Conservation (phyloP, 2,113 vertebrate species). For the Marmota flaviventris region DNA sequence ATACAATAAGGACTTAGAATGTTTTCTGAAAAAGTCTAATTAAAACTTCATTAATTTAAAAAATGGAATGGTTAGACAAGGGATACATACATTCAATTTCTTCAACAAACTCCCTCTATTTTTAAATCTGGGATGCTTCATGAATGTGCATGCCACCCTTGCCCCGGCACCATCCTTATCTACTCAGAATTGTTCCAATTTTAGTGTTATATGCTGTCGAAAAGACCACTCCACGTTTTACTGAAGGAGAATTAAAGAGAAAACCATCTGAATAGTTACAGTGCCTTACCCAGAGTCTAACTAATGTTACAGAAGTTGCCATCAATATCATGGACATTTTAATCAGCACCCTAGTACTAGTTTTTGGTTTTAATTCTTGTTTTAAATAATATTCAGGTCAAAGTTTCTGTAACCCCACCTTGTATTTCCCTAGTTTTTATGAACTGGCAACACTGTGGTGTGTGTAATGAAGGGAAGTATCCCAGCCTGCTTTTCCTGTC, state of each 20-base stretch:
- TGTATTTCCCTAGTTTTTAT: neutral
- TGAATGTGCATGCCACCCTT: too few relatives aligned
- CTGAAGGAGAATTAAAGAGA: neutral
- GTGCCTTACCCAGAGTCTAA: neutral
- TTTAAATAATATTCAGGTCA: neutral
- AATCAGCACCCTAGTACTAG: neutral
- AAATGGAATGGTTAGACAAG: neutral
- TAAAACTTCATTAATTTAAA: conserved; percentile 8
- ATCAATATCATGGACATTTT: neutral
- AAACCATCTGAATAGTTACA: neutral
- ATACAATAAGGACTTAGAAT: conserved; percentile 15
- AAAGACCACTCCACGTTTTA: neutral
- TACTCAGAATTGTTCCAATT: too few relatives aligned
- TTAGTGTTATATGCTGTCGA: too few relatives aligned
- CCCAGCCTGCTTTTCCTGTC: neutral
- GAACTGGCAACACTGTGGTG: neutral
- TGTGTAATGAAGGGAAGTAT: neutral
- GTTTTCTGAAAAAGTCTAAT: neutral
- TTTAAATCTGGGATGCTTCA: too few relatives aligned
- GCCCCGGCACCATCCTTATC: too few relatives aligned
- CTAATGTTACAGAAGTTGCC: neutral
- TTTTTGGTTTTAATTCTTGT: neutral
- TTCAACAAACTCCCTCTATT: neutral
- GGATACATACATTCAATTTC: neutral
- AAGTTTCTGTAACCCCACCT: neutral